Evolutionary conservation across 2,888 invertebrate genomes (phyloP).

Genomic region (Noctua comes): DNA sequence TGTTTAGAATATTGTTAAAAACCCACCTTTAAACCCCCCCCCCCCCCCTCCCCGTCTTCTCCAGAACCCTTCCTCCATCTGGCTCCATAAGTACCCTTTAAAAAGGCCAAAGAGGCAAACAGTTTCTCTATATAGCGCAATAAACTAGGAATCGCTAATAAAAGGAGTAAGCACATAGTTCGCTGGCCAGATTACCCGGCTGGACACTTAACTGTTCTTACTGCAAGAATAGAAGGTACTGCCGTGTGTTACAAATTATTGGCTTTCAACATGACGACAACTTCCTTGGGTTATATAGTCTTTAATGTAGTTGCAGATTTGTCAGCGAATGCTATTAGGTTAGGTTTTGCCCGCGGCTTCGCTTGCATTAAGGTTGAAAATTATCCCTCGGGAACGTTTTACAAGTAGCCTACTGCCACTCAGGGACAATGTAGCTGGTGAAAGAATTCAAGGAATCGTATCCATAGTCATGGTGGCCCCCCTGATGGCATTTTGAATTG

Average conservation of each 20-base stretch:
- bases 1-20: too few species aligned
- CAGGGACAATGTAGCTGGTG: too few species aligned
- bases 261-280: constrained; percentile 18
- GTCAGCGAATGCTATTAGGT: not conserved
- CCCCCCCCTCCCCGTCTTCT: too few species aligned
- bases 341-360: not conserved
- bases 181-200: constrained; percentile 23
- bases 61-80: not conserved
- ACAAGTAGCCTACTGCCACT: too few species aligned
- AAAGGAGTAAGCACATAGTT: constrained; percentile 59
- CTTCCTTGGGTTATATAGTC: not conserved
- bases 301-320: not conserved
- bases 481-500: too few species aligned
- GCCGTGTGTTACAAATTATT: constrained; percentile 32
- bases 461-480: too few species aligned
- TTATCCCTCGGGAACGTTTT: too few species aligned
- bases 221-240: constrained; percentile 31
- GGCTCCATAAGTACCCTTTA: constrained; percentile 29
- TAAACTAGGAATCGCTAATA: constrained; percentile 58
- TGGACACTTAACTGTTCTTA: constrained; percentile 46
- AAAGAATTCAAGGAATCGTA: too few species aligned
- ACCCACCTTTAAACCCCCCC: too few species aligned
- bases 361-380: too few species aligned
- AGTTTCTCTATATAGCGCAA: constrained; percentile 47
- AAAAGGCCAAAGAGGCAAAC: constrained; percentile 54